A percentile compares a stretch with the other conserved stretches of the same genome.
These are phyloP conservation scores for Macrocentrus cingulum DNA, from an alignment of 1,140 invertebrate species.

Conservation along the genomic window DNA sequence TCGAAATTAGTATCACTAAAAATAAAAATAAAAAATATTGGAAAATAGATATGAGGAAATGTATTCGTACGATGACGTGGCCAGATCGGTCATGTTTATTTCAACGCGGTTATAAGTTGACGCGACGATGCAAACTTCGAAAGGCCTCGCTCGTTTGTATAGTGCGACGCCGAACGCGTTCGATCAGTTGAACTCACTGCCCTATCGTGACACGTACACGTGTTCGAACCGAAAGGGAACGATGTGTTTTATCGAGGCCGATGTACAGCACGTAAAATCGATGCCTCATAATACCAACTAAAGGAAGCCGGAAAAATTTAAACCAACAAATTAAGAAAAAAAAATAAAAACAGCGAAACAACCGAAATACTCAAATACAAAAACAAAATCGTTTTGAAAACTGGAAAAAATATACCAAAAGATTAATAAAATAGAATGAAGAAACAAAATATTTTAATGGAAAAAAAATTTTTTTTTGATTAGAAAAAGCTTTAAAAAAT, in stretches of 20 bases:
- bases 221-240: conserved; percentile 16
- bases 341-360: too few species aligned
- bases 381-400: too few species aligned
- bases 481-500: too few species aligned
- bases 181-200: conserved; percentile 6
- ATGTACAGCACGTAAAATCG: background rate
- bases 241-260: conserved; percentile 23
- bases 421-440: too few species aligned
- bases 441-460: too few species aligned
- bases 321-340: too few species aligned
- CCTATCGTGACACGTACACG: conserved; percentile 21
- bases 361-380: too few species aligned
- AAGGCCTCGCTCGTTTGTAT: conserved; percentile 27
- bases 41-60: conserved; percentile 8
- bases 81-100: conserved; percentile 53
- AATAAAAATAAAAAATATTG: too few species aligned
- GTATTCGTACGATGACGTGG: conserved; percentile 47
- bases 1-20: conserved; percentile 10
- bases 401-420: too few species aligned
- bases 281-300: background rate
- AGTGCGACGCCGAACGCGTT: conserved; percentile 18
- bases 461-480: too few species aligned
- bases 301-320: too few species aligned
- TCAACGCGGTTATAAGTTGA: conserved; percentile 36
- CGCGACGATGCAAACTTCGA: conserved; percentile 15